Evolutionary conservation across 2,888 invertebrate species (phyloP).

Genomic region (Pantelozetes paolii): DNA sequence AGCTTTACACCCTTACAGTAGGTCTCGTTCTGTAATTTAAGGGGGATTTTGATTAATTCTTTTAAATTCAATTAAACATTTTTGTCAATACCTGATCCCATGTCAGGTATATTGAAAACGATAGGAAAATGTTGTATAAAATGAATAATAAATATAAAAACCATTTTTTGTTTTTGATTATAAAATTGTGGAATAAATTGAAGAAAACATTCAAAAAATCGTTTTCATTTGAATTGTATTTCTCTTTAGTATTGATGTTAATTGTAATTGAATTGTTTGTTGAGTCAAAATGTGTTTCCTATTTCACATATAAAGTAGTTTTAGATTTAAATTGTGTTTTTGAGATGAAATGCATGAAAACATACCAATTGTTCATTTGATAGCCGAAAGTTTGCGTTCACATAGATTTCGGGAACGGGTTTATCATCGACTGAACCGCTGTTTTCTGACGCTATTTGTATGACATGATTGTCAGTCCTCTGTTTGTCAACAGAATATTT

Average conservation of each 20-base stretch:
- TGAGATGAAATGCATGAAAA: background rate
- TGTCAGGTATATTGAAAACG: conserved; percentile 17
- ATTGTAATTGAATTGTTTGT: background rate
- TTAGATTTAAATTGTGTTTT: background rate
- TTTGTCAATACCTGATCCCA: conserved; percentile 31
- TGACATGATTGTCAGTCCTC: background rate
- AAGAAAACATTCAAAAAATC: background rate
- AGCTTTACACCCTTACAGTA: conserved; percentile 69
- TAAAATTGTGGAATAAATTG: background rate
- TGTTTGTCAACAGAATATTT: conserved; percentile 13
- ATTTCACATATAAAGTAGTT: background rate
- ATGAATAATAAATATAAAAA: background rate
- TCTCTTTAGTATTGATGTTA: background rate
- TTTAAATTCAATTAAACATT: background rate
- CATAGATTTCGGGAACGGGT: background rate
- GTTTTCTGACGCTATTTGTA: background rate
- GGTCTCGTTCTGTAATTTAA: background rate
- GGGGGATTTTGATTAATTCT: background rate
- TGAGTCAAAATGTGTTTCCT: background rate
- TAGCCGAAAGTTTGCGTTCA: background rate
- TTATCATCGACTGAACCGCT: background rate
- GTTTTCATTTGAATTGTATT: background rate
- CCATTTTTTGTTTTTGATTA: background rate
- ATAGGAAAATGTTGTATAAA: conserved; percentile 1
- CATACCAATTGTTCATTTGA: background rate